A percentile compares a stretch with the other conserved stretches of the same genome.
phyloP scores from a whole-genome alignment of 2,888 invertebrate species.

The Agrochola lychnidis region DNA sequence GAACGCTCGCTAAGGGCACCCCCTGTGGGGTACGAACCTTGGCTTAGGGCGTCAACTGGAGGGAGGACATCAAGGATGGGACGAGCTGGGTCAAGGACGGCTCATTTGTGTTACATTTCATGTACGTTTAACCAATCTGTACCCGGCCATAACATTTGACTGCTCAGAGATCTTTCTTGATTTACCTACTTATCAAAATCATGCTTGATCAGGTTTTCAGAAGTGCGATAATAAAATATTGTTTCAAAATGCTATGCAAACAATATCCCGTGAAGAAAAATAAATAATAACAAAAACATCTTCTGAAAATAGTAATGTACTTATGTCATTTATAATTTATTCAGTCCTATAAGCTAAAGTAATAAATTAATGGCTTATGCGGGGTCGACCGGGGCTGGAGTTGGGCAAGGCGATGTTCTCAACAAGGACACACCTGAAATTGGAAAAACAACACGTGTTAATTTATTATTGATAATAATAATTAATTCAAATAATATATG shows the following conservation, averaged over 20 bases:
- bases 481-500: background rate
- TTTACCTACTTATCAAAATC: background rate
- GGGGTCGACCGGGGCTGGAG: conserved; percentile 14
- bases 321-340: conserved; percentile 40
- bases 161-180: no score
- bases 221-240: background rate
- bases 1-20: no score
- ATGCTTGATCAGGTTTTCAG: background rate
- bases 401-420: conserved; percentile 53
- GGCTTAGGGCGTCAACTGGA: no score
- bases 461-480: conserved; percentile 1
- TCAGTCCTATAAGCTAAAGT: conserved; percentile 43
- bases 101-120: background rate
- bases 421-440: conserved; percentile 56
- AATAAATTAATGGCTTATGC: conserved; percentile 34
- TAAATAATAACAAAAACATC: conserved; percentile 1
- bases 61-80: no score
- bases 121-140: background rate
- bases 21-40: no score
- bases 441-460: conserved; percentile 15
- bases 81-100: background rate
- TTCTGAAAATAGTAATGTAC: background rate
- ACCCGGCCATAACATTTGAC: background rate
- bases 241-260: background rate
- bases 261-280: background rate